Evolutionary conservation across 2,113 vertebrate species (phyloP).

Genomic region (Ondatra zibethicus): DNA sequence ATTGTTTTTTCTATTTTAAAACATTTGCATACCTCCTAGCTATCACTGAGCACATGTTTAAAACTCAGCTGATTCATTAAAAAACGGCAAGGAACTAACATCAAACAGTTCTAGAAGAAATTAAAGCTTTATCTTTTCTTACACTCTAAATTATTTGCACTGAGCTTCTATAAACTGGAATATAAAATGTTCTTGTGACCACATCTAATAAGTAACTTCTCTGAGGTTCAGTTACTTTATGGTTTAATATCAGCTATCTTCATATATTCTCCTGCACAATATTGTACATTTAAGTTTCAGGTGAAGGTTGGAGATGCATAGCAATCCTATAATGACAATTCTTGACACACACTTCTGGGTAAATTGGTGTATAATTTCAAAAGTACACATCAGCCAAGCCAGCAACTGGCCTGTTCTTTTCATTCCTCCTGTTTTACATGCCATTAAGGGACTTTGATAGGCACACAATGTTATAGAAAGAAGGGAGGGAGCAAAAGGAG

Average conservation of each 20-base stretch:
- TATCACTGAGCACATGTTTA: not conserved
- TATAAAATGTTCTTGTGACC: not conserved
- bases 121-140: not conserved
- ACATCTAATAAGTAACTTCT: not conserved
- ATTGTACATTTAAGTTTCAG: constrained; percentile 39
- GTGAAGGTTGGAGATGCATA: not conserved
- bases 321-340: not conserved
- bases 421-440: not conserved
- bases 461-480: not conserved
- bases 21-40: not conserved
- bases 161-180: constrained; percentile 33
- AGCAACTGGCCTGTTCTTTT: not conserved
- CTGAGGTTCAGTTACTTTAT: not conserved
- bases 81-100: not conserved
- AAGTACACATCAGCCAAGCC: not conserved
- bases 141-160: constrained; percentile 16
- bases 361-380: not conserved
- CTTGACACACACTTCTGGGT: not conserved
- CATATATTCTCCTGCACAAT: not conserved
- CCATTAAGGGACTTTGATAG: not conserved
- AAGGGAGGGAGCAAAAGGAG: too few species aligned
- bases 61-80: not conserved
- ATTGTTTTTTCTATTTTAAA: constrained; percentile 13
- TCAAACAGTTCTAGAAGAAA: not conserved
- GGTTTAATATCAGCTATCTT: not conserved